phyloP scores from a whole-genome alignment of 1,140 invertebrate genomes.

The Hetaerina americana region DNA sequence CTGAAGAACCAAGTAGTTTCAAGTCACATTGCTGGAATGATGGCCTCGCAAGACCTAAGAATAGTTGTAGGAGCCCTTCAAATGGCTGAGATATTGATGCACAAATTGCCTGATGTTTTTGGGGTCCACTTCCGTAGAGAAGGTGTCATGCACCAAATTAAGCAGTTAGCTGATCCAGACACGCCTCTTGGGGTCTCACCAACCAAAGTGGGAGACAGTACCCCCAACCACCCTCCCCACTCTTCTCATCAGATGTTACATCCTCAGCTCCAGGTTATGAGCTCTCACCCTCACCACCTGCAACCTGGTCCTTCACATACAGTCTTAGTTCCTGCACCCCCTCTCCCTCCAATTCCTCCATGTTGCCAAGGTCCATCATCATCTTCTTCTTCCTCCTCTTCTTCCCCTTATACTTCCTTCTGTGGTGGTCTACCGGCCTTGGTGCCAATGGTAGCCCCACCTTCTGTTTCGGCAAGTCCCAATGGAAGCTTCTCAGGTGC shows the following conservation, averaged over 20 bases:
- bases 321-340: background rate
- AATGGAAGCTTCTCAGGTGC: slow-evolving; percentile 1
- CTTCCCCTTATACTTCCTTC: background rate
- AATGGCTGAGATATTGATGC: slow-evolving; percentile 92
- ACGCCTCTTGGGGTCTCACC: slow-evolving; percentile 44
- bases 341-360: background rate
- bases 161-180: slow-evolving; percentile 58
- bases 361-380: background rate
- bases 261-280: background rate
- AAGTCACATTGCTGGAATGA: slow-evolving; percentile 94
- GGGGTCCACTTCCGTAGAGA: slow-evolving; percentile 88
- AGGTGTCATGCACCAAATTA: slow-evolving; percentile 84
- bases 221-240: background rate
- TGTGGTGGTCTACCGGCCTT: background rate
- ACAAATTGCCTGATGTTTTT: slow-evolving; percentile 88
- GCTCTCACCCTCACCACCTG: background rate
- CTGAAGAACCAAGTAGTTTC: slow-evolving; percentile 88
- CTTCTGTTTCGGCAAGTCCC: background rate
- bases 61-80: slow-evolving; percentile 95
- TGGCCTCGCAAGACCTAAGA: slow-evolving; percentile 87
- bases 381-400: background rate
- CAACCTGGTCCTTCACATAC: background rate
- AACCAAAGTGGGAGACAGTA: slow-evolving; percentile 30
- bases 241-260: background rate
- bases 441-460: background rate